Conservation (phyloP, 2,888 invertebrate genomes). For the Acanthosepion lycidas region DNA sequence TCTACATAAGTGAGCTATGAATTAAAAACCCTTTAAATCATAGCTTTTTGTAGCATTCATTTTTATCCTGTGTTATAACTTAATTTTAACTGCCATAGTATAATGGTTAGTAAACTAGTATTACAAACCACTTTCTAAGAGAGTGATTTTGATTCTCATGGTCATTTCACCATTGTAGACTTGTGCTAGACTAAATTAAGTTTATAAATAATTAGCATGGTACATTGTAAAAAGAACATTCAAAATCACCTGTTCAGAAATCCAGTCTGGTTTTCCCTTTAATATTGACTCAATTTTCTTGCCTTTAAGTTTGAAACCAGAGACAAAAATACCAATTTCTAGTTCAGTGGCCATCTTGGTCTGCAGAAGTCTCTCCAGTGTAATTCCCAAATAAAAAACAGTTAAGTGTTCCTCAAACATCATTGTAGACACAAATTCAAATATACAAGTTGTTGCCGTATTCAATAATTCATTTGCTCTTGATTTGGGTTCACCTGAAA, state of each 20-base stretch:
- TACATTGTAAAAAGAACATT: not conserved
- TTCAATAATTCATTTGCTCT: slow-evolving; percentile 71
- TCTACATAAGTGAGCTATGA: too few relatives aligned
- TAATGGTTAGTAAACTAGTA: too few relatives aligned
- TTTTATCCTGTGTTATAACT: too few relatives aligned
- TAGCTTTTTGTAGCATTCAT: too few relatives aligned
- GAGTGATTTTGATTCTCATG: too few relatives aligned
- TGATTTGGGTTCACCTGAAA: slow-evolving; percentile 16
- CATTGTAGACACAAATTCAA: slow-evolving; percentile 67
- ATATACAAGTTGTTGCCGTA: slow-evolving; percentile 66
- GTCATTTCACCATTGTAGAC: not conserved
- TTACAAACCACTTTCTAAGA: too few relatives aligned
- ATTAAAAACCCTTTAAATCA: too few relatives aligned
- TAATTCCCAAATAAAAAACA: slow-evolving; percentile 67
- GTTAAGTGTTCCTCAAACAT: slow-evolving; percentile 71
- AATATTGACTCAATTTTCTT: slow-evolving; percentile 6
- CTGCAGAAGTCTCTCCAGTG: slow-evolving; percentile 69
- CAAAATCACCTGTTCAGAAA: slow-evolving; percentile 62
- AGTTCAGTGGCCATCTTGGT: slow-evolving; percentile 65
- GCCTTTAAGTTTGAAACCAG: slow-evolving; percentile 68
- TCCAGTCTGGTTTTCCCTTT: slow-evolving; percentile 67
- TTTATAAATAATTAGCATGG: not conserved
- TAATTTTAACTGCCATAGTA: too few relatives aligned
- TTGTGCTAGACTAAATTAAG: not conserved
- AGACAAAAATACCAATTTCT: slow-evolving; percentile 71